Base-by-base conservation (phyloP, 1,140 invertebrate genomes). In the Medauroidea extradentata region DNA sequence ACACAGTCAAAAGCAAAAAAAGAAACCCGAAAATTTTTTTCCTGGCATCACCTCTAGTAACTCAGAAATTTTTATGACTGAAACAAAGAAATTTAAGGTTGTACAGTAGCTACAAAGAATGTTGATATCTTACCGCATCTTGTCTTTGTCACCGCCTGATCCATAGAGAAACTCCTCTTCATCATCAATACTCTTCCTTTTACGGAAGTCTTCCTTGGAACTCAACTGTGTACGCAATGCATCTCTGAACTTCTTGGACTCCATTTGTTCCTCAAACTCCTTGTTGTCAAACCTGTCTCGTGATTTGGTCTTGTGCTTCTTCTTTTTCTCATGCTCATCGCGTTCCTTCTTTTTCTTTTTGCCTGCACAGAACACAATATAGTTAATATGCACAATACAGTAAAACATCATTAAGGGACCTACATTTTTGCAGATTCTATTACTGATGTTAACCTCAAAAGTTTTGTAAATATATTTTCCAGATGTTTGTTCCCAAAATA, bases 321-420 rank as follows among this genome's bases (percentile, higher is more conserved):
- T 83, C 66, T 72, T 85, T 77, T 73, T 81, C 82, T 63, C 59
- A 57, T 83, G 80, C 58, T 85, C 86, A 59, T 85, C 79, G 63
- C 84, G 83, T 52, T 83, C 83, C 63, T 85, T 82, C 66, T 81
- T 83, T 67, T 84, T 83, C 72, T 83, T 84, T 38, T 63, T 63
- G 24, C 55, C 68, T 87, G 57, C 65, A 49, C 53, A 29, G n/a
- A n/a, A n/a, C n/a, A n/a, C n/a, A n/a, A n/a, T n/a, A n/a, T n/a
- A n/a, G n/a, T n/a, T n/a, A n/a, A 52, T 53, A 43, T 25, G 14
- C 48, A 56, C 41, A 21, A 48, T 49, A 29, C 29, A 48, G 16
- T 46, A 11, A 18, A 66, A 23, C 19, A 25, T 49, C 19, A 42
- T 59, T 55, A 41, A 57, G 39, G 16, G 16, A 1, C 13, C 16